phyloP scores from a whole-genome alignment of 2,113 vertebrate species.

The Paracanthobrama guichenoti region DNA sequence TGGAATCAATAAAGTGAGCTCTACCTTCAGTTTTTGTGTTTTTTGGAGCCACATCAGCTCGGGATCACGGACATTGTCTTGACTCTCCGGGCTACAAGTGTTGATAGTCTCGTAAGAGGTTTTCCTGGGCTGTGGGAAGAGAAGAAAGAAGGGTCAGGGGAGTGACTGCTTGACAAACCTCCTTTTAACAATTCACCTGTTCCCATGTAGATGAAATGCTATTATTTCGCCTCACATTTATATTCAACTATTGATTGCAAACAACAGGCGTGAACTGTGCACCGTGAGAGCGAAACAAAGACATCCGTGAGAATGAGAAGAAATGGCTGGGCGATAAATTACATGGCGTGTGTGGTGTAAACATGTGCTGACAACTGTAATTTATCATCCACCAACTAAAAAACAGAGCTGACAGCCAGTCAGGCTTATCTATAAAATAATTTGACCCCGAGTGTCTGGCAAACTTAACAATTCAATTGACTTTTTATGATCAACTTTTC shows the following conservation, averaged over 20 bases:
- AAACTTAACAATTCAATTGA: not conserved
- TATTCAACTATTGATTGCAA: conserved; percentile 23
- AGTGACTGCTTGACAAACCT: conserved; percentile 4
- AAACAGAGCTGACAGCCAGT: not conserved
- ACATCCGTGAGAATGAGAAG: conserved; percentile 1
- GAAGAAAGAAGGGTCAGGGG: conserved; percentile 24
- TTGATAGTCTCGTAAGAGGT: conserved; percentile 44
- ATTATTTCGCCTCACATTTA: conserved; percentile 8
- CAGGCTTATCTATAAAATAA: conserved; percentile 15
- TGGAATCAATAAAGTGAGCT: conserved; percentile 58
- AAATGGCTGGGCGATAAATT: not conserved
- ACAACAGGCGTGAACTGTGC: not conserved
- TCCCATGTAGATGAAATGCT: conserved; percentile 3
- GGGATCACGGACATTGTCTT: conserved; percentile 55
- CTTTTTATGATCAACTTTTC: conserved; percentile 27
- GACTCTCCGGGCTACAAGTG: conserved; percentile 46
- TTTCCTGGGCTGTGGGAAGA: conserved; percentile 56
- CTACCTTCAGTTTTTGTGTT: conserved; percentile 76
- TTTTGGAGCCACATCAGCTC: conserved; percentile 72
- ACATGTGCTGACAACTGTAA: not conserved
- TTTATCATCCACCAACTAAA: not conserved
- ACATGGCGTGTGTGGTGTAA: not conserved
- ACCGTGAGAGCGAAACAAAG: conserved; percentile 14
- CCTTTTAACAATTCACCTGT: conserved; percentile 27
- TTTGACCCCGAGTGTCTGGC: not conserved